Conservation (phyloP, 2,888 invertebrate genomes). For the Aphodius granarius region DNA sequence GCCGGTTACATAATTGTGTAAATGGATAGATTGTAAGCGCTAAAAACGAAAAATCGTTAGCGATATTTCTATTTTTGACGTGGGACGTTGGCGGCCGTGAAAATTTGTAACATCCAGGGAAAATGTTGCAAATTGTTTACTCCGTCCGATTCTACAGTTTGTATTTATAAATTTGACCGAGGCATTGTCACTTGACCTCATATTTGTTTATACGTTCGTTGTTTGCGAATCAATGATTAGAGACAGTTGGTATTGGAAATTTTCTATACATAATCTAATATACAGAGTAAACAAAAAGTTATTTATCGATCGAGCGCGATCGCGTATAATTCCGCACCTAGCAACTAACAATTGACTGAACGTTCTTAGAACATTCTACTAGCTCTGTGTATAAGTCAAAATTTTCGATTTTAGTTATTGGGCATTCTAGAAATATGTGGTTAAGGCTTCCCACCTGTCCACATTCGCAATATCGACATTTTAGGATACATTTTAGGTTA, state of each 20-base stretch:
- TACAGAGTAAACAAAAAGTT: not conserved
- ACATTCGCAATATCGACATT: too few species aligned
- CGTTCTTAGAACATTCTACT: too few species aligned
- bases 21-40: not conserved
- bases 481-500: too few species aligned
- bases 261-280: not conserved
- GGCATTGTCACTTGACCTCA: not conserved
- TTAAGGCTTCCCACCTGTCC: too few species aligned
- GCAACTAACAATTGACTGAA: too few species aligned
- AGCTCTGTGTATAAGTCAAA: too few species aligned
- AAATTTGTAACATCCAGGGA: not conserved
- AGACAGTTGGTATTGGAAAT: not conserved
- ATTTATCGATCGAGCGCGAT: too few species aligned
- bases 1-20: not conserved
- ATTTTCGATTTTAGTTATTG: too few species aligned
- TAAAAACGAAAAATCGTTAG: not conserved
- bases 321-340: too few species aligned
- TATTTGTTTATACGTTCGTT: not conserved
- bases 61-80: not conserved
- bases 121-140: not conserved
- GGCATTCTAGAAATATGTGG: too few species aligned
- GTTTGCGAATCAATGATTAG: not conserved
- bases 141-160: not conserved
- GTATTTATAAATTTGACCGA: not conserved
- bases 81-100: not conserved